Evolutionary conservation across 1,140 invertebrate genomes (phyloP), one percentile per base, ranked within the genome.

Genomic region (Nephotettix cincticeps): DNA sequence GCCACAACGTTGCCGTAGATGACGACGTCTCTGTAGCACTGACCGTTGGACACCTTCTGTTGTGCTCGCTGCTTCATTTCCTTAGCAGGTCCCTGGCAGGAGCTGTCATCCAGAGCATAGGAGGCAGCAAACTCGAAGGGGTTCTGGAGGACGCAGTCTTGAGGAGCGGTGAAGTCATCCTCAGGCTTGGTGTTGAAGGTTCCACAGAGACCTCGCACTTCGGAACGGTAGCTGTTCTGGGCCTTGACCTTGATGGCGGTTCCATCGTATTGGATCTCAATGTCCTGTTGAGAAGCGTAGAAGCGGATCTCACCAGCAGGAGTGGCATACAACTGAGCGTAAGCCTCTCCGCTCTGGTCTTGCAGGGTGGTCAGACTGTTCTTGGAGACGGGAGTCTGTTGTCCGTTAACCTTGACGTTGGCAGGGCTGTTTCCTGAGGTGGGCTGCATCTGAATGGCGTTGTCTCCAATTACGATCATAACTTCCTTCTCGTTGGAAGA

Each of bases 141-240:
- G 23, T 83, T 79, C 70, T 81, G 78, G 2, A 87, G 73, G 25
- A 83, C 64, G 71, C 85, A 87, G 47, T 87, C 86, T 45, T 81
- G 74, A 0, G 89, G 89, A 21, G 84, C 82, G 0, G 79, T 75
- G 70, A 88, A 87, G 71, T 91, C 89, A 70, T 86, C 83, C 28
- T 78, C 73, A 3, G 77, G 68, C 21, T 88, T 82, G 2, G 84
- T 83, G 73, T 84, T 85, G 81, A 85, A 88, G 29, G 82, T 83
- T 9, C 90, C 90, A 76, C 89, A 91, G 25, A 91, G 82, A 72
- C 90, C 90, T 43, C 84, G 82, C 30, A 87, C 78, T 11, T 78
- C 76, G 69, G 84, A 82, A 13, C 84, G 80, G 75, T 87, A 84
- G 40, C 80, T 73, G 2, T 80, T 77, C 11, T 76, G 76, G 28